These are phyloP conservation scores for Anser brachyrhynchus DNA, from an alignment of 2,113 vertebrate species.

Conservation along the genomic window DNA sequence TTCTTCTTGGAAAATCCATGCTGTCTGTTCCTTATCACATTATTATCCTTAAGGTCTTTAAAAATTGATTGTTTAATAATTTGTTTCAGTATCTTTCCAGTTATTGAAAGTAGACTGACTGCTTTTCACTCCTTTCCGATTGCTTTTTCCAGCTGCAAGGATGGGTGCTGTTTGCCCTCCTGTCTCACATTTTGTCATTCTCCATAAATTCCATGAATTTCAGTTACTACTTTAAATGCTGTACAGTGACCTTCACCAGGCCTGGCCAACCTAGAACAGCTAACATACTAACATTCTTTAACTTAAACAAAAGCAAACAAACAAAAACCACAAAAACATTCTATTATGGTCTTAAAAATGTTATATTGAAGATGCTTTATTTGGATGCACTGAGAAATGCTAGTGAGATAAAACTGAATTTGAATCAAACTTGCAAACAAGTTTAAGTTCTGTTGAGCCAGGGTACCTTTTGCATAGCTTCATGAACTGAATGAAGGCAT, in stretches of 20 bases:
- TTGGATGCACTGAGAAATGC: not conserved
- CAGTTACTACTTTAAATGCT: not conserved
- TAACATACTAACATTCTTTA: not conserved
- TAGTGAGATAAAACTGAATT: not conserved
- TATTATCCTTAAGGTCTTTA: slow-evolving; percentile 12
- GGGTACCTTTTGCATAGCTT: not conserved
- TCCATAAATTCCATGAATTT: not conserved
- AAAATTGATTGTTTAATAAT: slow-evolving; percentile 25
- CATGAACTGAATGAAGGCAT: not conserved
- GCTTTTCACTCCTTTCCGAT: not conserved
- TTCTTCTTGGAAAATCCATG: slow-evolving; percentile 27
- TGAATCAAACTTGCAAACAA: not conserved
- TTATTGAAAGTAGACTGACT: not conserved
- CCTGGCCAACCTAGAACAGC: not conserved
- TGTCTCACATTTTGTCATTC: not conserved
- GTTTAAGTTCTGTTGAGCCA: not conserved
- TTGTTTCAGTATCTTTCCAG: slow-evolving; percentile 1
- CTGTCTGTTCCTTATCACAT: not conserved
- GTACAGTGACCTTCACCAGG: not conserved
- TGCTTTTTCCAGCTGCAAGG: not conserved
- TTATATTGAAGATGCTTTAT: not conserved
- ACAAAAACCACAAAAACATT: no score
- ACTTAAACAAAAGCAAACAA: not conserved
- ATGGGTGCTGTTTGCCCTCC: not conserved
- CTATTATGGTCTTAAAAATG: not conserved